Base-by-base conservation (phyloP, 2,888 invertebrate species). In the Sclerodermus sp. region DNA sequence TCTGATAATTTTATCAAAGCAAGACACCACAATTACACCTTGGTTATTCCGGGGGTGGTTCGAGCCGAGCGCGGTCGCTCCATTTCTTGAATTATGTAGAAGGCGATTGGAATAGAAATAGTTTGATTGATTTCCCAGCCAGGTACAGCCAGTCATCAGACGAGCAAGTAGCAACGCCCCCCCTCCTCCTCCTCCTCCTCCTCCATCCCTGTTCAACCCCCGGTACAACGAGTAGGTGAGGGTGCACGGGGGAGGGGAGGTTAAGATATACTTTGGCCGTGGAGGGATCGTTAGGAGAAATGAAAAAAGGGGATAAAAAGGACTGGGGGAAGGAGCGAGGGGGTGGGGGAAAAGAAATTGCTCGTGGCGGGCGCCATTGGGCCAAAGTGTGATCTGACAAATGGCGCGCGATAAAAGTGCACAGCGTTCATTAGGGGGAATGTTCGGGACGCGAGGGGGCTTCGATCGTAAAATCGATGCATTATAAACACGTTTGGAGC, bases 361-460 rank as follows among this genome's bases (percentile, higher is more conserved):
- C 8, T 23, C 23, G 23, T 8, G 23, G 8, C 23, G 50, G 42
- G 47, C n/a, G n/a, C 42, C 45, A 31, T 45, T 42, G 41, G 12
- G 54, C 36, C 38, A 51, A 55, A 55, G 47, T 47, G 42, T 30
- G 55, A 62, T 65, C 54, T 57, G 57, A 59, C 55, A 59, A 63
- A 63, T 57, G 59, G 59, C 45, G 41, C 38, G 41, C 52, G 59
- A 59, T 63, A 64, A 62, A 62, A 58, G 52, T 45, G 56, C 48
- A 48, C 45, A 32, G 38, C 51, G 53, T 64, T 64, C 53, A 45
- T 64, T 63, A 64, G 49, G 51, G 54, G 4, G 57, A 57, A 55
- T 46, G 47, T 53, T 47, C 42, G 17, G 42, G 30, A 42, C 42
- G 48, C 46, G 43, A 42, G 51, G 30, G 31, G 34, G 12, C 34